Base-by-base conservation (phyloP, 2,888 invertebrate genomes). In the Carpatolechia fugitivella region DNA sequence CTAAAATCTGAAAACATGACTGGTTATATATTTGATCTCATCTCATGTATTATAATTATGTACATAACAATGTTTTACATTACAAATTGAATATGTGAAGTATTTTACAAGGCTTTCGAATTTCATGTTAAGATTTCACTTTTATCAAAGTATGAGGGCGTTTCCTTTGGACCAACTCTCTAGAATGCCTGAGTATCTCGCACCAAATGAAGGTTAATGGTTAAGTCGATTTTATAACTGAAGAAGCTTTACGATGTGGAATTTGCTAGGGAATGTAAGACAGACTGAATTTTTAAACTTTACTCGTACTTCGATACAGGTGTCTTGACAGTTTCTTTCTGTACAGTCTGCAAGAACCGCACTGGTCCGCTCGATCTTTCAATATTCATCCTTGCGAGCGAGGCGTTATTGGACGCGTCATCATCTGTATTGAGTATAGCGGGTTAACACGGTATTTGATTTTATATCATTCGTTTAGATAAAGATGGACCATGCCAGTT, bases 261-360 rank as follows among this genome's bases (percentile, higher is more conserved):
- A 78, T 78, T 82, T 82, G 80, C 78, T 78, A 76, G 73, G 68
- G 72, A 76, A 74, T 72, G 74, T 78, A 82, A 75, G 76, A 83
- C 81, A 85, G 88, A 89, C 88, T 89, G 87, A 88, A 80, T 80
- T 82, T 85, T 74, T 76, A 74, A 80, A 76, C 74, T 82, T 80
- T 81, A 85, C 83, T 82, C 79, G 72, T 84, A 80, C 82, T 79
- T 79, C 77, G 82, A 80, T 87, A 85, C 86, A 87, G 87, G 82
- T 85, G 78, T 74, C 76, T 74, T 76, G 85, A 82, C 80, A 79
- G 74, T 76, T 74, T 73, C 76, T 24, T 24, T 24, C 24, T 40
- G 40, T 14, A 14, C 6, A 5, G 40, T 40, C 24, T 24, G 24
- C 6, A 24, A 24, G n/a, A n/a, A n/a, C n/a, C n/a, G n/a, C n/a